A percentile compares a stretch with the other conserved stretches of the same genome.
Conservation (phyloP, 2,888 invertebrate species). For the Odontothrips loti region DNA sequence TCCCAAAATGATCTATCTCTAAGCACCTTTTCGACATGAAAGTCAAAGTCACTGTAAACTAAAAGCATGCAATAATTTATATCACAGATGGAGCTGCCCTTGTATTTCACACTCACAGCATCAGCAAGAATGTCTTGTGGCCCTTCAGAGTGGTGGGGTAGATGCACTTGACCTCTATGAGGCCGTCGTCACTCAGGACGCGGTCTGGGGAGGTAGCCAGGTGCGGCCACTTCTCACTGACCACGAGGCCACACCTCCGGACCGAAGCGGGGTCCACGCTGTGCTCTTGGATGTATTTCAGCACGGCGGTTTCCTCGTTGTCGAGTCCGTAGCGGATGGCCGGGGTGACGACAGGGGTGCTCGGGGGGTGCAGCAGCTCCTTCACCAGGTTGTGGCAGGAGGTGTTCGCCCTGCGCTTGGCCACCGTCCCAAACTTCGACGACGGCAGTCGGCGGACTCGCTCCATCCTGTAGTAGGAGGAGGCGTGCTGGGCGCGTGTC, state of each 20-base stretch:
- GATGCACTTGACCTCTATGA: too few species aligned
- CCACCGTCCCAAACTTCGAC: neutral
- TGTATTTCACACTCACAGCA: too few species aligned
- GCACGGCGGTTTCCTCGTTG: neutral
- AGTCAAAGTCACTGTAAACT: too few species aligned
- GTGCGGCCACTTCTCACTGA: neutral
- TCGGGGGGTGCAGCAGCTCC: neutral
- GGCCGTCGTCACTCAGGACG: too few species aligned
- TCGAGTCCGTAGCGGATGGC: constrained; percentile 17
- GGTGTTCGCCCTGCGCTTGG: constrained; percentile 17
- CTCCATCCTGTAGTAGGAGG: neutral
- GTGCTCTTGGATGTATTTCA: neutral
- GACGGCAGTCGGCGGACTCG: neutral
- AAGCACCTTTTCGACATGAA: too few species aligned
- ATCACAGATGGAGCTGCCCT: too few species aligned
- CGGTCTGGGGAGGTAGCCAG: too few species aligned
- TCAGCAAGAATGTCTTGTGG: too few species aligned
- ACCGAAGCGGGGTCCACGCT: neutral
- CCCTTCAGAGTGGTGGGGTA: neutral
- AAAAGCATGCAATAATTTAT: too few species aligned
- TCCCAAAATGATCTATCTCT: too few species aligned
- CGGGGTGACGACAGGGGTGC: neutral
- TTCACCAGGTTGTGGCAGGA: constrained; percentile 21
- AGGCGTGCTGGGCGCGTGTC: neutral
- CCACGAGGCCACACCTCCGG: constrained; percentile 1